Conservation (phyloP, 2,888 invertebrate species). For the Tenthredo notha region DNA sequence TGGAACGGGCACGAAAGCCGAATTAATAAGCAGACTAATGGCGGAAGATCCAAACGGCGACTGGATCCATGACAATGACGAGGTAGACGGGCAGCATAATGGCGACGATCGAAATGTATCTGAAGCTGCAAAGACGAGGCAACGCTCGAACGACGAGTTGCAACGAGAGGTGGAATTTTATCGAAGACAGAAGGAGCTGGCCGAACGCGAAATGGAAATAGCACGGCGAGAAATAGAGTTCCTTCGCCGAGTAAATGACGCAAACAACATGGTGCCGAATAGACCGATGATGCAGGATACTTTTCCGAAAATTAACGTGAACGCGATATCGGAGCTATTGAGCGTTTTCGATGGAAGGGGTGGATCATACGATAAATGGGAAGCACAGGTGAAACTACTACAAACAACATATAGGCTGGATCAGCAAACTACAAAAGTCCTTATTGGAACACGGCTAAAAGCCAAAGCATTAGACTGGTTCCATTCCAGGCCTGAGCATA, state of each 20-base stretch:
- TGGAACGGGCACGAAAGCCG: neutral
- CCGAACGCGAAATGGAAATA: conserved; percentile 53
- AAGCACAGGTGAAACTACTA: conserved; percentile 48
- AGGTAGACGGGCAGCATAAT: neutral
- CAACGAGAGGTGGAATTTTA: conserved; percentile 21
- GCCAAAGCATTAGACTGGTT: conserved; percentile 54
- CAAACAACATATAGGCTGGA: conserved; percentile 37
- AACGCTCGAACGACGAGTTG: neutral
- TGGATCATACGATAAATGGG: conserved; percentile 50
- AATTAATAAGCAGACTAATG: neutral
- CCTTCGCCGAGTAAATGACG: neutral
- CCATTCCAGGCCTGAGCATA: conserved; percentile 53
- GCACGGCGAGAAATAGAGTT: conserved; percentile 56
- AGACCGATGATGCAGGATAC: neutral
- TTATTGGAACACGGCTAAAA: conserved; percentile 55
- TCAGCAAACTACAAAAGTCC: conserved; percentile 50
- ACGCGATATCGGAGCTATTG: too few relatives aligned
- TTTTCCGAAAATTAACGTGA: conserved; percentile 13
- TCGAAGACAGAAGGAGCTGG: conserved; percentile 54
- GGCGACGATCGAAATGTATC: neutral
- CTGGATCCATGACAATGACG: neutral
- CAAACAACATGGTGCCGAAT: neutral
- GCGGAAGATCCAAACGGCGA: neutral
- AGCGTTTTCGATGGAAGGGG: neutral
- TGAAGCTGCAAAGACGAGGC: neutral